phyloP scores from a whole-genome alignment of 2,888 invertebrate genomes.

The Euzetes globulus region DNA sequence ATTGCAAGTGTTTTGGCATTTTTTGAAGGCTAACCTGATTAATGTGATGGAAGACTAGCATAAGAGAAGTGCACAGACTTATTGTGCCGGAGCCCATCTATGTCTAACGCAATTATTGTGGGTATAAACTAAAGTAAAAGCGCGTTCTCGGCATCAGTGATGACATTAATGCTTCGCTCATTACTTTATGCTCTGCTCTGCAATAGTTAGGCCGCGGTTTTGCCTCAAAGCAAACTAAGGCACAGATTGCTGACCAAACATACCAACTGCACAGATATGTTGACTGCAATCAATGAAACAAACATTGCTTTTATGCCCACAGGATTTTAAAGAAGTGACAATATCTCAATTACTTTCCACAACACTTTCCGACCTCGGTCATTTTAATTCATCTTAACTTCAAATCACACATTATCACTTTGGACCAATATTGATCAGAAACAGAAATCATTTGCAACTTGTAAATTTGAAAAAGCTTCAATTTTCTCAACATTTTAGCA shows the following conservation, averaged over 20 bases:
- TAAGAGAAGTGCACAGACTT: background rate
- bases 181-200: conserved; percentile 1
- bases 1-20: background rate
- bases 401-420: no score
- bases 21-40: conserved; percentile 16
- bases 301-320: background rate
- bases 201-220: background rate
- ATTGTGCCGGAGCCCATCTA: background rate
- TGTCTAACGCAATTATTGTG: conserved; percentile 14
- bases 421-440: no score
- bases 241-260: conserved; percentile 19
- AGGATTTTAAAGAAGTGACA: conserved; percentile 9
- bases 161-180: background rate
- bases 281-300: background rate
- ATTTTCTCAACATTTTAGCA: no score
- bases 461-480: no score
- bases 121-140: conserved; percentile 2
- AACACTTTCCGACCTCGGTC: no score
- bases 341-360: no score
- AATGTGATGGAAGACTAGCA: background rate
- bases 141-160: background rate
- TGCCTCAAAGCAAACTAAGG: conserved; percentile 7
- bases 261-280: background rate
- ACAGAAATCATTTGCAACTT: no score
- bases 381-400: no score